These are phyloP conservation scores for Eristalinus sepulchralis DNA, from an alignment of 2,888 invertebrate genomes.

Conservation along the genomic window DNA sequence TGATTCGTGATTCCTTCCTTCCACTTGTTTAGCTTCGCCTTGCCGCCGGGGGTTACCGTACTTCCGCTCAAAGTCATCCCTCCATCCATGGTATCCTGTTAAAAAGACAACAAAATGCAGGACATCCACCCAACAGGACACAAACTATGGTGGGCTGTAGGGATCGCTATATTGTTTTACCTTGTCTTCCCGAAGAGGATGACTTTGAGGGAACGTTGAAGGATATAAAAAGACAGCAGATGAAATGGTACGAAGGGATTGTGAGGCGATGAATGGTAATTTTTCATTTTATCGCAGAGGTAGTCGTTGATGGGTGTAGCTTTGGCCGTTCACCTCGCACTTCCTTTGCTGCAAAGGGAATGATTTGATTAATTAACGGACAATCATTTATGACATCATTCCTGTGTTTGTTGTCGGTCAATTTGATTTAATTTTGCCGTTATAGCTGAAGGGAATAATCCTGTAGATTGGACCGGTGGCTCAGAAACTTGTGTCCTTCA, in stretches of 20 bases:
- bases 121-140: conserved; percentile 28
- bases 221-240: not conserved
- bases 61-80: conserved; percentile 63
- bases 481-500: conserved; percentile 6
- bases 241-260: conserved; percentile 32
- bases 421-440: conserved; percentile 55
- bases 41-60: conserved; percentile 23
- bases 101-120: conserved; percentile 42
- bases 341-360: conserved; percentile 28
- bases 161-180: not conserved
- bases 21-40: not conserved
- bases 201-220: not conserved
- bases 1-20: not conserved
- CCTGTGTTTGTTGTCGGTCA: conserved; percentile 63
- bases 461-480: conserved; percentile 16
- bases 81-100: conserved; percentile 46
- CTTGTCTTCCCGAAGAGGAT: not conserved
- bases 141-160: conserved; percentile 2
- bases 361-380: conserved; percentile 62
- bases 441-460: conserved; percentile 15
- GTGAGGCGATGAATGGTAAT: conserved; percentile 44
- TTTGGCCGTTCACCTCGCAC: conserved; percentile 26
- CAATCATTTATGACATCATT: conserved; percentile 59
- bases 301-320: conserved; percentile 5
- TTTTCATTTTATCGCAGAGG: conserved; percentile 60